Evolutionary conservation across 1,140 invertebrate genomes (phyloP).

Genomic region (Propsilocerus akamusi): DNA sequence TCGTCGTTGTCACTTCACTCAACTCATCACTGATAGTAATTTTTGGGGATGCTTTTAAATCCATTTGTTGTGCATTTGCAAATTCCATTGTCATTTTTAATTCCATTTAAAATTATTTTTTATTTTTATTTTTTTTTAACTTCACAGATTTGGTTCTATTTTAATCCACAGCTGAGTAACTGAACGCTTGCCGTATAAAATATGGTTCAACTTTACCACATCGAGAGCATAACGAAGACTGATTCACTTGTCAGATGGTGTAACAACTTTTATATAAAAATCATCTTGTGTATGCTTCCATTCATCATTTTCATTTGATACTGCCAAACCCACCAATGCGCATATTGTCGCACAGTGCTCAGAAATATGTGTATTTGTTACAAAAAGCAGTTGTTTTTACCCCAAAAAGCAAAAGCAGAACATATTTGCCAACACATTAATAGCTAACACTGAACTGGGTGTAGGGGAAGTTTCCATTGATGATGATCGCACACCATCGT

Average conservation of each 20-base stretch:
- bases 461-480: too few relatives aligned
- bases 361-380: not conserved
- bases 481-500: too few relatives aligned
- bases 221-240: not conserved
- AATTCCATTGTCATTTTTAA: conserved; percentile 21
- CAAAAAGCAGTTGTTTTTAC: too few relatives aligned
- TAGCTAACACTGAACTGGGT: too few relatives aligned
- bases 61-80: conserved; percentile 13
- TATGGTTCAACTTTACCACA: not conserved
- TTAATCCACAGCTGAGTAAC: not conserved
- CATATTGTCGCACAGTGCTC: not conserved
- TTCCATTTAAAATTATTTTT: not conserved
- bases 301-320: conserved; percentile 2
- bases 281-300: not conserved
- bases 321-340: not conserved
- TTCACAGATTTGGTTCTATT: not conserved
- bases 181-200: not conserved
- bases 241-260: not conserved
- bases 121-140: not conserved
- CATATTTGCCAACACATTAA: too few relatives aligned
- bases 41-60: conserved; percentile 7
- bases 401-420: too few relatives aligned
- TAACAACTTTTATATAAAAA: not conserved
- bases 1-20: conserved; percentile 4
- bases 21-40: conserved; percentile 6